Base-by-base conservation (phyloP, 2,113 vertebrate species). In the Notothenia rossii region DNA sequence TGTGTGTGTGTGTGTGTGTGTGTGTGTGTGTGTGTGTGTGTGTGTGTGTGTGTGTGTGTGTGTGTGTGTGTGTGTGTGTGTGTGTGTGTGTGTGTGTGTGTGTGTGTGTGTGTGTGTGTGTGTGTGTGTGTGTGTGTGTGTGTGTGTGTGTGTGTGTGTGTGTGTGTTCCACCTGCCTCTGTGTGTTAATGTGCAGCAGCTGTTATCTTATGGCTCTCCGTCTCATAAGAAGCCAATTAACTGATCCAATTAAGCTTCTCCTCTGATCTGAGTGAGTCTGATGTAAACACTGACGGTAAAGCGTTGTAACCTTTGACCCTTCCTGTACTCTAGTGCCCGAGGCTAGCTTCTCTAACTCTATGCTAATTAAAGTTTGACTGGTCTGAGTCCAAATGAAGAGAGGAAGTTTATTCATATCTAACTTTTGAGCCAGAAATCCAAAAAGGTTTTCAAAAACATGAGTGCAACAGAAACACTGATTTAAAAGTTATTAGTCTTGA, bases 171-270 rank as follows among this genome's bases (percentile, higher is more conserved):
- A 22, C 22, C 22, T 22, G 22, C 22, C 22, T 22, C 22, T 22
- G 22, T 22, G 22, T 22, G 22, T 22, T 22, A 22, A 22, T 22
- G 22, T 22, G 22, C 22, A 22, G 79, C 92, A 93, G 91, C 88
- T 90, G 87, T 67, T 86, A 66, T 72, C 74, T 82, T 83, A 69
- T 87, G 66, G 72, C 64, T 81, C 70, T 84, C 77, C 83, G 81
- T 84, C 85, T 89, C 78, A 83, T 84, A 72, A 84, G 77, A 80
- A 81, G 79, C 81, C 85, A 88, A 86, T 91, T 89, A 87, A 84
- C 61, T 63, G 29, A 29, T 29, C 29, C 29, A 29, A 4, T 90
- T 79, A 81, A 82, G 79, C 29, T 75, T 77, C 70, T 75, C 22
- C 82, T 73, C 36, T 55, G 75, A 74, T 88, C 85, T 85, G n/a